Base-by-base conservation (phyloP, 2,797 vertebrate species). In the Antennarius maculatus region DNA sequence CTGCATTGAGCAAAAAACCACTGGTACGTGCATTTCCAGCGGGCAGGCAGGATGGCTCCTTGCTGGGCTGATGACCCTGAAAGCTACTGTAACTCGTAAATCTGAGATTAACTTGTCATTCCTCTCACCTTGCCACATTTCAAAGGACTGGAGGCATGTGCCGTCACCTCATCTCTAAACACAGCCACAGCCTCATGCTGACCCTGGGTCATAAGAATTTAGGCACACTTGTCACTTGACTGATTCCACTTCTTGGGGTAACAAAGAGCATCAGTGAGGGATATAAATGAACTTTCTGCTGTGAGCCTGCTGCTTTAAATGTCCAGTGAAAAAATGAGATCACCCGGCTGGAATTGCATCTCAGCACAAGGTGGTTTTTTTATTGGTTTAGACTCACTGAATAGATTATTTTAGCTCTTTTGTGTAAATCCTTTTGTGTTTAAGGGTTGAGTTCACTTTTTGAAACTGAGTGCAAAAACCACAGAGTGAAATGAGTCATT, bases 161-260 rank as follows among this genome's bases (percentile, higher is more conserved):
- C 87, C 84, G 77, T 85, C 87, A 87, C 87, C 84, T 88, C 83
- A 61, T 86, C 68, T 63, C 85, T 88, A 87, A 88, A 86, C 87
- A 89, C 85, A 86, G 71, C 77, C n/a, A 60, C 64, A 79, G 78
- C 86, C 83, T 82, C 77, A 41, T 45, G 63, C 80, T 85, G 81
- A 83, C 84, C 84, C 46, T 10, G 80, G 85, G 85, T 84, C 86
- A 89, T 86, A 81, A 85, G 64, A 85, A 88, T 85, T 81, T 61
- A 79, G 88, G 87, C 91, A 90, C 90, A 91, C 90, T 92, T 93
- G 82, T 86, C 85, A 92, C 88, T 82, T 88, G 76, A 63, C 75
- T 75, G 85, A 80, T 86, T 87, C 92, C 87, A 89, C 92, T 90
- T 85, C 83, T 88, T 46, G 69, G 75, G 61, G 79, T 81, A 70